Conservation (phyloP, 92 coral and sea anemone species). For the Anthopleura xanthogrammica region DNA sequence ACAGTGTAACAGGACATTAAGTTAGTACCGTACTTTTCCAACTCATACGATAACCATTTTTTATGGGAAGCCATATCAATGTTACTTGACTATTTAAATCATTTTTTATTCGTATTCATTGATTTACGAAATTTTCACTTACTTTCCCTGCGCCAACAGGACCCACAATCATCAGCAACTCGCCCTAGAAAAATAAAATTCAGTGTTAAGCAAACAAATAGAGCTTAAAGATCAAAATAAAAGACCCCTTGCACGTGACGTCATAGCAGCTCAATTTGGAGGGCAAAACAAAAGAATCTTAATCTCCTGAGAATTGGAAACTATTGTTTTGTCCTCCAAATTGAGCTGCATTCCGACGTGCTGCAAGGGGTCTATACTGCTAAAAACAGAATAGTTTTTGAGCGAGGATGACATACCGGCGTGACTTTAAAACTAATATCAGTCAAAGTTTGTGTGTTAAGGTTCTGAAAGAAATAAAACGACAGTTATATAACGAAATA, state of each 20-base stretch:
- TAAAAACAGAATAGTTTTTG: neutral
- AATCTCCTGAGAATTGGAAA: too few species aligned
- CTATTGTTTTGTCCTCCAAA: too few species aligned
- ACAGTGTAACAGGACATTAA: too few species aligned
- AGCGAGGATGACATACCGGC: constrained; percentile 56
- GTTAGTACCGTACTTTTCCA: too few species aligned
- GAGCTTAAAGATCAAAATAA: too few species aligned
- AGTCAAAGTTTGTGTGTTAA: constrained; percentile 47
- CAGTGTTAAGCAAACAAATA: neutral
- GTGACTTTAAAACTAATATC: constrained; percentile 75
- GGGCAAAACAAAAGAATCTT: too few species aligned
- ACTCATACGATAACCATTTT: too few species aligned
- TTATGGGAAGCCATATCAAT: neutral
- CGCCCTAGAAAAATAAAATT: constrained; percentile 56
- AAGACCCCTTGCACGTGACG: too few species aligned
- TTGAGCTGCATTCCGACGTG: too few species aligned
- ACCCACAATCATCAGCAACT: constrained; percentile 84
- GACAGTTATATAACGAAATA: neutral
- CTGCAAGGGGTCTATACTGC: too few species aligned
- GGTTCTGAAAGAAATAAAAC: constrained; percentile 4
- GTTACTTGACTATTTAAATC: neutral
- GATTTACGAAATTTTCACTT: neutral
- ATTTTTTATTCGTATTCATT: too few species aligned
- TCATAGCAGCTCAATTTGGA: too few species aligned
- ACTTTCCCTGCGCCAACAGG: constrained; percentile 99